Percentiles rank a stretch among this genome's conserved stretches.
These are phyloP conservation scores for Palythoa heliodiscus DNA, from an alignment of 92 coral and sea anemone species.

Conservation along the genomic window DNA sequence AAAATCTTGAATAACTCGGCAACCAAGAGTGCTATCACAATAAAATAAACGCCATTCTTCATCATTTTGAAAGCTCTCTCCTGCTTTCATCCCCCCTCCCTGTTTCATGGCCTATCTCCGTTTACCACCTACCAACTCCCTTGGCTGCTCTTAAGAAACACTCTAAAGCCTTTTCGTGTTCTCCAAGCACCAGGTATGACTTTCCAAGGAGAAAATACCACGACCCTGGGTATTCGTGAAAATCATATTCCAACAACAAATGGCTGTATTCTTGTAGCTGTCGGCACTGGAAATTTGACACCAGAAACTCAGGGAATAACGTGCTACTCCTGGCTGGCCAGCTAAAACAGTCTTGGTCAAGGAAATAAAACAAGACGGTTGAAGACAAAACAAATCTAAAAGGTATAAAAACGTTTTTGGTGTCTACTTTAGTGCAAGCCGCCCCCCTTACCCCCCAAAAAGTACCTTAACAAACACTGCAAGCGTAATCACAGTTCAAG, in stretches of 20 bases:
- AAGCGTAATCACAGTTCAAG: too few relatives aligned
- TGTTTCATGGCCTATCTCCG: neutral
- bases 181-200: constrained; percentile 89
- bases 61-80: too few relatives aligned
- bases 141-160: constrained; percentile 83
- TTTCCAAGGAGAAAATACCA: constrained; percentile 88
- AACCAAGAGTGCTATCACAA: too few relatives aligned
- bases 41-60: too few relatives aligned
- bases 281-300: constrained; percentile 84
- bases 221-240: constrained; percentile 72
- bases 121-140: constrained; percentile 71
- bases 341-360: constrained; percentile 46
- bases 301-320: constrained; percentile 83
- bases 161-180: constrained; percentile 86
- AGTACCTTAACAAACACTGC: too few relatives aligned
- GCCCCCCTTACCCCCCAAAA: too few relatives aligned
- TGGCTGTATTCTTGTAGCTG: constrained; percentile 89
- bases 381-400: neutral
- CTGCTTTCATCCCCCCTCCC: too few relatives aligned
- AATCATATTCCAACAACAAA: constrained; percentile 69
- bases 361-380: constrained; percentile 7
- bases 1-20: too few relatives aligned
- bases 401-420: too few relatives aligned
- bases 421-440: too few relatives aligned
- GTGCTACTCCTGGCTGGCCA: constrained; percentile 81